Evolutionary conservation across 1,140 invertebrate genomes (phyloP), one percentile per base, ranked within the genome.

Genomic region (Anagrus nilaparvatae): DNA sequence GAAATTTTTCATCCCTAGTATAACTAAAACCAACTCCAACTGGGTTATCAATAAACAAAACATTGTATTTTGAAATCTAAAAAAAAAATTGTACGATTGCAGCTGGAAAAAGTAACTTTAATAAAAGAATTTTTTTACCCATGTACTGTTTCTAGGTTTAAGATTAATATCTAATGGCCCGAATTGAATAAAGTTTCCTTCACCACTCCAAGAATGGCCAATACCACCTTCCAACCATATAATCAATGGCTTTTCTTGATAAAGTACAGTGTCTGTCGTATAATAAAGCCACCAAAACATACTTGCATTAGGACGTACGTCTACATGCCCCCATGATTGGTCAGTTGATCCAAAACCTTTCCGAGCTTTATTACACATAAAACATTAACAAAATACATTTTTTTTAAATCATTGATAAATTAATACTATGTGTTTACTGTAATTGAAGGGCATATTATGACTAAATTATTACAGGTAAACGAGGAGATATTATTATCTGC

Each of bases 241-340:
- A 5, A 86, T 61, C 16, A 89, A 53, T 0, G 85, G 84, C 45
- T 72, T 71, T 1, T 9, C 29, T 12, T 82, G 74, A 0, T 73
- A 73, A 35, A 71, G 73, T 71, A 58, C 71, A 55, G 39, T 63
- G 36, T 75, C 77, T 0, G 73, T 77, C 3, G 80, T 78, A 49
- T 83, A 81, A 56, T 82, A 85, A 3, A 89, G 58, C 83, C 85
- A 88, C 71, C 82, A 88, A 56, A 89, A 89, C 74, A 87, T 85
- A 30, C 85, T 71, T 1, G 84, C 82, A 0, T 76, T 71, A 4
- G 72, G 62, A 5, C 84, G 72, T 1, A 89, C 82, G n/a, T 69
- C 71, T 1, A 75, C 73, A 51, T 72, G 80, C 25, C 77, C 79
- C 76, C 78, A 83, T 47, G 81, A 77, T 61, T 83, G 76, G 30